Conservation (phyloP, 2,797 vertebrate genomes). For the Bradypus variegatus region DNA sequence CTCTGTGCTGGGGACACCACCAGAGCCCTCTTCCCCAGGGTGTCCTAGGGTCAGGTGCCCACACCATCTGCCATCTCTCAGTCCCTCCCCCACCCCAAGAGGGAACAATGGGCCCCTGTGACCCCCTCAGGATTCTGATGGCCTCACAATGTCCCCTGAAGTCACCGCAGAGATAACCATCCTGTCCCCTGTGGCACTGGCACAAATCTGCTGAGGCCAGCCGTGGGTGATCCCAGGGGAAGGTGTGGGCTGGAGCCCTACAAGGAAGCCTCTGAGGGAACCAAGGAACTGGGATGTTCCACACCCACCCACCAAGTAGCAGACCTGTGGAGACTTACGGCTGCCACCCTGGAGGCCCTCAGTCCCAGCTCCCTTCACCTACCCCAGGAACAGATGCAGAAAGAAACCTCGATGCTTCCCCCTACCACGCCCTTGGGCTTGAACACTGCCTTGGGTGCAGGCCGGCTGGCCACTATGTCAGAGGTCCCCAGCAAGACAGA, state of each 20-base stretch:
- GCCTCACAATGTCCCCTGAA: constrained; percentile 55
- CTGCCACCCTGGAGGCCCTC: constrained; percentile 48
- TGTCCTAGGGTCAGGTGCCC: background rate
- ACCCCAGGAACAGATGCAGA: constrained; percentile 51
- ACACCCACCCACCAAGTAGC: background rate
- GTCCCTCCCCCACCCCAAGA: background rate
- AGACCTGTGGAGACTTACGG: background rate
- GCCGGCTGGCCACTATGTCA: background rate
- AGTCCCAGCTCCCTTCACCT: background rate
- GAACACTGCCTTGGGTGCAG: background rate
- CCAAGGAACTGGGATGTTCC: background rate
- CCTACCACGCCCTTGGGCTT: background rate
- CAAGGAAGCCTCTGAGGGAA: background rate
- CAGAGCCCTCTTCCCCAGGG: background rate
- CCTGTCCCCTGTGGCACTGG: background rate
- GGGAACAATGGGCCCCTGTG: constrained; percentile 44
- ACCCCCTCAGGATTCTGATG: constrained; percentile 33
- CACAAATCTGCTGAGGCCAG: constrained; percentile 34
- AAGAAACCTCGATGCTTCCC: background rate
- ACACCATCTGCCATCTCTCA: background rate
- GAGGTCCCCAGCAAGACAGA: background rate
- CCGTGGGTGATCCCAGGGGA: background rate
- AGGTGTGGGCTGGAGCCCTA: background rate
- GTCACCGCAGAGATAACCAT: constrained; percentile 44
- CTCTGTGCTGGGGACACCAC: accelerated